phyloP scores from a whole-genome alignment of 1,140 invertebrate genomes.

The Colletes gigas region DNA sequence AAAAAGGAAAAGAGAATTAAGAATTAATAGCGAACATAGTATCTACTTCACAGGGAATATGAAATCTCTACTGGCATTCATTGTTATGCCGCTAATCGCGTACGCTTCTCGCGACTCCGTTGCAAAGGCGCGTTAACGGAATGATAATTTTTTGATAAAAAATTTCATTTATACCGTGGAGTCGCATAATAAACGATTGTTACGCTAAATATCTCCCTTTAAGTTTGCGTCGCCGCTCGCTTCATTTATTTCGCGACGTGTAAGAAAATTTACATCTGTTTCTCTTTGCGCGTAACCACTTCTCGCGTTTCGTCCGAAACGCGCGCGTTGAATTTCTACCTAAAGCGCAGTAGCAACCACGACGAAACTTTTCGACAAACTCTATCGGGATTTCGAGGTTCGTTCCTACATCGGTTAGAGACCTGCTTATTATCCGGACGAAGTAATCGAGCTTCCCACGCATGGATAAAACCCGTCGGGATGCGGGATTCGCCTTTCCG shows the following conservation, averaged over 20 bases:
- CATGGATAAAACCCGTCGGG: slow-evolving; percentile 8
- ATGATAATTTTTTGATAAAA: too few relatives aligned
- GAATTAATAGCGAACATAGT: too few relatives aligned
- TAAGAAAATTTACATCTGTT: slow-evolving; percentile 35
- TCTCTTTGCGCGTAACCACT: slow-evolving; percentile 18
- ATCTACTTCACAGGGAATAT: too few relatives aligned
- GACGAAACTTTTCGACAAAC: slow-evolving; percentile 45
- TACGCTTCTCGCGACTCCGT: too few relatives aligned
- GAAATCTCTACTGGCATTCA: too few relatives aligned
- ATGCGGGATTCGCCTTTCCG: background rate
- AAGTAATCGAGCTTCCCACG: slow-evolving; percentile 40
- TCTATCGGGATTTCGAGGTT: slow-evolving; percentile 43
- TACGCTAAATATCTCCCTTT: slow-evolving; percentile 18
- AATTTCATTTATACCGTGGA: too few relatives aligned
- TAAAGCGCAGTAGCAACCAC: background rate
- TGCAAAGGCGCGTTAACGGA: too few relatives aligned
- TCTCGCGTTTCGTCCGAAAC: slow-evolving; percentile 15
- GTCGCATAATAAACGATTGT: too few relatives aligned
- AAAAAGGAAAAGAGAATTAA: too few relatives aligned
- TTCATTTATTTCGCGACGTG: background rate
- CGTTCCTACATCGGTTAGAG: slow-evolving; percentile 37
- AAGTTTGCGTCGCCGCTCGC: background rate
- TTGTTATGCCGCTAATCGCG: too few relatives aligned
- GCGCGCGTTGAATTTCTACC: background rate
- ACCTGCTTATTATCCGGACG: slow-evolving; percentile 48